Base-by-base conservation (phyloP, 2,113 vertebrate species). In the Brachirus orientalis region DNA sequence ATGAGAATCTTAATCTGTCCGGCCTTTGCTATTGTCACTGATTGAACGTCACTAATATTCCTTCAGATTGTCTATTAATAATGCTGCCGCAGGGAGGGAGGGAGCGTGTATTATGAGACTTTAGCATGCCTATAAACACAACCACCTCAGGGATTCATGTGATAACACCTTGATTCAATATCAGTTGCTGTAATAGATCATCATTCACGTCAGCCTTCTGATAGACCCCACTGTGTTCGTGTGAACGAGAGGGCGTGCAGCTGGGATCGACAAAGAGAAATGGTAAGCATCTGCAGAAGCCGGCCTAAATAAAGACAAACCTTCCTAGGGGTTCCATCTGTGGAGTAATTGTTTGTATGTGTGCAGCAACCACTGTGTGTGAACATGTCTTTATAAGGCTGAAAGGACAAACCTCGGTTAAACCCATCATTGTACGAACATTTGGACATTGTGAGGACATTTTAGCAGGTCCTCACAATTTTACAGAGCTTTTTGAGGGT, bases 151-250 rank as follows among this genome's bases (percentile, higher is more conserved):
- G 72, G 69, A 84, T 79, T 72, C 67, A 72, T 41, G 45, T 69
- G 79, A 64, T 72, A 67, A 77, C 65, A 67, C 81, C 53, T 55
- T 72, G 63, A 87, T 81, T 85, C 79, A 86, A 79, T 89, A 83
- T 75, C 48, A 77, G 47, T 41, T 44, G 58, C 50, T 59, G 77
- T 58, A 58, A 83, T 81, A 62, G 67, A 69, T 81, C 69, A 75
- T 86, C 83, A 75, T 72, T 82, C 53, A 79, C n/a, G 53, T 11
- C 59, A 1, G 61, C 19, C n/a, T n/a, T n/a, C n/a, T n/a, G 74
- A 79, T 59, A 46, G 44, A 41, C 16, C 51, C 41, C 63, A 46
- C 63, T 14, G 1, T 75, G 66, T 54, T 50, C 37, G n/a, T 46
- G 58, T 56, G 64, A 46, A 18, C 16, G 45, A 54, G 55, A 46